Base-by-base conservation (phyloP, 2,113 vertebrate species). In the Beaufortia kweichowensis region DNA sequence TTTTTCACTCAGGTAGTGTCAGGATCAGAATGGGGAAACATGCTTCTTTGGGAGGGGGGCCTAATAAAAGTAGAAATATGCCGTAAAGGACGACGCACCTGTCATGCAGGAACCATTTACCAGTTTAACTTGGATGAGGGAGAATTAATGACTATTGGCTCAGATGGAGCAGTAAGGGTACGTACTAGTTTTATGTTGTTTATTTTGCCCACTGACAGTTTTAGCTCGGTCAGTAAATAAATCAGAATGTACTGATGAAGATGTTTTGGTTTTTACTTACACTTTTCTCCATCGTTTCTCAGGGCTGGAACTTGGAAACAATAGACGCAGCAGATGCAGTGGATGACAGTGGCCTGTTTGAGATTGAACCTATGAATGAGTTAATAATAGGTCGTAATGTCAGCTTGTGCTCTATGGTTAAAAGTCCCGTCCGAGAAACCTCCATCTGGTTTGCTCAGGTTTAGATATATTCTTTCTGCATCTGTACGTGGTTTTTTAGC, bases 391-490 rank as follows among this genome's bases (percentile, higher is more conserved):
- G 92, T 39, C 93, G 88, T 74, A 89, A 92, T 2, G 95, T 95
- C 60, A 92, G 89, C 68, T 91, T 98, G 70, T 91, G 81, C 53
- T 98, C 91, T 39, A 87, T 96, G 89, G 91, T 94, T 81, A 94
- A 92, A 91, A 91, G 91, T 82, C 48, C 80, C 64, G 77, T 87
- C 15, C 57, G 60, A 0, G 94, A 91, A 77, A 88, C 91, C 28
- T 90, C 89, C 3, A 3, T 95, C 86, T 99, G 96, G 95, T 95
- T 93, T 28, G 95, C 96, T 86, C 96, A 99, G 94, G 97, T 98
- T 59, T 61, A 35, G 19, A 53, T 46, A 11, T 14, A 11, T 46
- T 21, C 48, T 6, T 53, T 15, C 17, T 15, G 17, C 17, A 19
- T 41, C 21, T n/a, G 8, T 4, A 6, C 31, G 4, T 31, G 6